Evolutionary conservation across 2,888 invertebrate species (phyloP), one percentile per base, ranked within the genome.

Genomic region (Plagodis pulveraria): DNA sequence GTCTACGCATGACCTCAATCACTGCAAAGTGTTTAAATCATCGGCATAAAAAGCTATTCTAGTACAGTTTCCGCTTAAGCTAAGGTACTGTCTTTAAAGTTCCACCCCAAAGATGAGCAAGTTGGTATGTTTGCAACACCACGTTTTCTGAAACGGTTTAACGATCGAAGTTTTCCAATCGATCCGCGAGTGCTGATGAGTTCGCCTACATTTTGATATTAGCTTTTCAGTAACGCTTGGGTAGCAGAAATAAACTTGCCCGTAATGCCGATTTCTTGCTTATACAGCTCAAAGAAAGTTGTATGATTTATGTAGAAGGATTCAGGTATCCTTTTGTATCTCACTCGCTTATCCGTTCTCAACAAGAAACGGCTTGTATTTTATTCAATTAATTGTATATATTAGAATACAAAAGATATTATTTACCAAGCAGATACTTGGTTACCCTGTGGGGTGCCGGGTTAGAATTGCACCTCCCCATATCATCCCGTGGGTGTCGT

Each of bases 71-170:
- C 5, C 7, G 22, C n/a, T 8, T 22, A 41, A 58, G 12, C 0
- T 55, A 9, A 11, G 35, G 22, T 6, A 48, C 59, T 55, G 55
- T 43, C 6, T 55, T 11, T 6, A 11, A 51, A 35, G 32, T 9
- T 22, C 5, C n/a, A 11, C 41, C 6, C 22, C 35, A 12, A 49
- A 35, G 80, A 76, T 72, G 73, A 69, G 69, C 72, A 69, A 69
- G 72, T 75, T 81, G 80, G 83, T 84, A 87, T 87, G 81, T 87
- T 88, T 87, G 85, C 83, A 75, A 80, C 74, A 78, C 63, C 69
- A 69, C 69, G 65, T 71, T 71, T 70, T 56, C 63, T 61, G 63
- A 66, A 67, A 65, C 67, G 58, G 66, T 66, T 63, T 67, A 69
- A 64, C 66, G 64, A 67, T 66, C 59, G 50, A 61, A 67, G 63